A percentile compares a stretch with the other conserved stretches of the same genome.
Conservation (phyloP, 2,797 vertebrate genomes). For the Lithobates pipiens region DNA sequence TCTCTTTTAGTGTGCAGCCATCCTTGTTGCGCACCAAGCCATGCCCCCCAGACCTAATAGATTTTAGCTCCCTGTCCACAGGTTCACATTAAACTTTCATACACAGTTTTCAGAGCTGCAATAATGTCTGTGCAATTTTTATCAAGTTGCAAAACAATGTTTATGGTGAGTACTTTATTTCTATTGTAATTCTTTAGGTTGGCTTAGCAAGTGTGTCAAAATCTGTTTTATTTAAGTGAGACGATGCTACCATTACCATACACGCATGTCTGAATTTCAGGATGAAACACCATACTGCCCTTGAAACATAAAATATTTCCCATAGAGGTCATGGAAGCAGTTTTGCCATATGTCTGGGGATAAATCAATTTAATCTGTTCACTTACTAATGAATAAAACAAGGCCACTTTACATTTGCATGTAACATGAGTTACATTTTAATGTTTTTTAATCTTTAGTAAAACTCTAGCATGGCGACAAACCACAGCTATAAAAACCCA, state of each 20-base stretch:
- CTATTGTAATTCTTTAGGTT: background rate
- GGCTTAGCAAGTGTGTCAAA: background rate
- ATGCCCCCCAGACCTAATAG: too few relatives aligned
- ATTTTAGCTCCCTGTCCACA: too few relatives aligned
- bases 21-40: too few relatives aligned
- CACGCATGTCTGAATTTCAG: background rate
- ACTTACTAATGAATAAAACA: background rate
- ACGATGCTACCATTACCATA: background rate
- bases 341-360: slow-evolving; percentile 2
- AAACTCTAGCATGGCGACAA: background rate
- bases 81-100: too few relatives aligned
- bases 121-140: too few relatives aligned
- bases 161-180: too few relatives aligned
- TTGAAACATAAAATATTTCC: background rate
- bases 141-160: too few relatives aligned
- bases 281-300: background rate
- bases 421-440: slow-evolving; percentile 2
- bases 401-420: background rate
- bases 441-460: background rate
- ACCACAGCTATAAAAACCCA: background rate
- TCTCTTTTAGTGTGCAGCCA: too few relatives aligned
- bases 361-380: background rate
- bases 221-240: background rate
- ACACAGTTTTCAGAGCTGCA: too few relatives aligned
- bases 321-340: background rate